Evolutionary conservation across 2,888 invertebrate genomes (phyloP), one percentile per base, ranked within the genome.

Genomic region (Caenorhabditis sp.): DNA sequence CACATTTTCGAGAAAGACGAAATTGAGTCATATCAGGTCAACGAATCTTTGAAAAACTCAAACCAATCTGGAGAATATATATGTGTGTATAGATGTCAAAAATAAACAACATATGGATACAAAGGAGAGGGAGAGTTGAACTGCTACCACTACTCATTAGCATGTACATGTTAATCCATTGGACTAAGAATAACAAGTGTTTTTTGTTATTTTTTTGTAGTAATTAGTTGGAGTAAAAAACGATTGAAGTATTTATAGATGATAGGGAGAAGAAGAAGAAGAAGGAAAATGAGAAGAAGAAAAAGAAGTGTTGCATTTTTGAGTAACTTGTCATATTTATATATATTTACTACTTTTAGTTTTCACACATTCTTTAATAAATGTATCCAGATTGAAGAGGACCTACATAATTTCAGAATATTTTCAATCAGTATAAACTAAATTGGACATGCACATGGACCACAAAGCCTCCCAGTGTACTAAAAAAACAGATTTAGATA

Each of bases 171-270:
- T 17, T 43, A 43, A 43, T 43, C 43, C 17, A 43, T 43, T 43
- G 17, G 12, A 43, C 43, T 43, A 43, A 43, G 17, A 43, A 43
- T 14, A 43, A 43, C 43, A 43, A 43, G 43, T 43, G 43, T 43
- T 43, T 43, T 43, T 36, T 36, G n/a, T n/a, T n/a, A n/a, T n/a
- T 43, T 43, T 43, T 43, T 43, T 43, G 43, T 43, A 43, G 43
- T 43, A 43, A 17, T 10, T 5, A 43, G 14, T 43, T 43, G 14
- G 43, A 17, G 3, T 5, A 17, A 14, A 43, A 43, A 17, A n/a
- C n/a, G 43, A 43, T 43, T 43, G 43, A 43, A 17, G 14, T 3
- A 14, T 43, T 17, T 10, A 17, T 7, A 14, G 43, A 17, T 43
- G 43, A 17, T 43, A 14, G 43, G 43, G 14, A n/a, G n/a, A n/a